These are phyloP conservation scores for Deroptyus accipitrinus DNA, from an alignment of 2,113 vertebrate genomes.

Conservation along the genomic window DNA sequence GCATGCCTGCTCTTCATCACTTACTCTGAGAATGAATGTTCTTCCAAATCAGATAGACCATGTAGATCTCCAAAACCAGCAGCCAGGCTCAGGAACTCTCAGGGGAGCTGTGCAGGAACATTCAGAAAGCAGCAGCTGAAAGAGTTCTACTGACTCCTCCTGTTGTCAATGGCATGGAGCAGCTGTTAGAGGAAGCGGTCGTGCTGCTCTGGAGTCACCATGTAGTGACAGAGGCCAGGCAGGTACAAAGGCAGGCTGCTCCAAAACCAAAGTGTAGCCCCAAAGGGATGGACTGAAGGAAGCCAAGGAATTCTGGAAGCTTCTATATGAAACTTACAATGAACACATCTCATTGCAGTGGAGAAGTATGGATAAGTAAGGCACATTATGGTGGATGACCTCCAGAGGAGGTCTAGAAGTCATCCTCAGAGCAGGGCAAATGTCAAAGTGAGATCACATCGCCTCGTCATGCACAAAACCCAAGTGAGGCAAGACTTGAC, in stretches of 20 bases:
- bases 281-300: not conserved
- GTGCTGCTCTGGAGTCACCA: not conserved
- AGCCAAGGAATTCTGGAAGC: not conserved
- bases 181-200: not conserved
- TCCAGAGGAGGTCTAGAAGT: not conserved
- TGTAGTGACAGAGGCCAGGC: not conserved
- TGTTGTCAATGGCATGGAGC: not conserved
- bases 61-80: not conserved
- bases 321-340: not conserved
- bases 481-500: not conserved
- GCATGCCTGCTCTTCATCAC: not conserved
- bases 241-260: not conserved
- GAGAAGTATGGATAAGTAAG: not conserved
- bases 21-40: not conserved
- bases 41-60: not conserved
- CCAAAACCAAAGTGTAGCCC: not conserved
- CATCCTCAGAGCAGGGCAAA: not conserved
- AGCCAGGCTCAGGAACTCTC: not conserved
- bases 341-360: not conserved
- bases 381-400: not conserved
- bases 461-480: not conserved
- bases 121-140: not conserved
- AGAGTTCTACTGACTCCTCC: not conserved
- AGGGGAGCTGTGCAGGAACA: not conserved
- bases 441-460: not conserved